Evolutionary conservation across 1,140 invertebrate genomes (phyloP).

Genomic region (Drosophila equinoxialis): DNA sequence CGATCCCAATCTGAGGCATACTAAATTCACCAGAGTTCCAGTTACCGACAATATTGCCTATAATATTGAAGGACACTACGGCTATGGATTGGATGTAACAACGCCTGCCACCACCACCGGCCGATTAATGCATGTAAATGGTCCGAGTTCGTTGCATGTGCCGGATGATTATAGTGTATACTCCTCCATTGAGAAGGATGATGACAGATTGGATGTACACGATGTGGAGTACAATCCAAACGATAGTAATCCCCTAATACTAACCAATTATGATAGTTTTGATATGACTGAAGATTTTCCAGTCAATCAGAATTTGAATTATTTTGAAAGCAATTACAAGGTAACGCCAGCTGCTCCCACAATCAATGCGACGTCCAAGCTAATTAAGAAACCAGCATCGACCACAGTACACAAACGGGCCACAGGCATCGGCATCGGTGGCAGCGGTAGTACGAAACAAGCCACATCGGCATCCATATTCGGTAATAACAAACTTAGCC

Average conservation of each 20-base stretch:
- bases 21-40: conserved; percentile 33
- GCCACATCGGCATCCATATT: conserved; percentile 52
- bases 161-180: conserved; percentile 65
- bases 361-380: conserved; percentile 69
- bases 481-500: conserved; percentile 64
- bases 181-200: conserved; percentile 45
- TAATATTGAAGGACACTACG: conserved; percentile 44
- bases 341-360: conserved; percentile 48
- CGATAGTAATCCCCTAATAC: conserved; percentile 76
- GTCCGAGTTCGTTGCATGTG: conserved; percentile 66
- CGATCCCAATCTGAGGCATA: conserved; percentile 36
- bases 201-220: conserved; percentile 39
- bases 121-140: conserved; percentile 50
- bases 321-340: conserved; percentile 53
- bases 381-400: conserved; percentile 59
- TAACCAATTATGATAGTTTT: conserved; percentile 77
- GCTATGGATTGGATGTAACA: conserved; percentile 45
- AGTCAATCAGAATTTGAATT: conserved; percentile 75
- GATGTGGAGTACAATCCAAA: conserved; percentile 70
- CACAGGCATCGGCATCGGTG: conserved; percentile 18
- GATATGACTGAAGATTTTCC: conserved; percentile 82
- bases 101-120: background rate
- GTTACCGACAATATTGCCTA: conserved; percentile 32
- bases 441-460: conserved; percentile 56
- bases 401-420: conserved; percentile 61